Conservation (phyloP, 2,888 invertebrate genomes). For the Spialia ferax region DNA sequence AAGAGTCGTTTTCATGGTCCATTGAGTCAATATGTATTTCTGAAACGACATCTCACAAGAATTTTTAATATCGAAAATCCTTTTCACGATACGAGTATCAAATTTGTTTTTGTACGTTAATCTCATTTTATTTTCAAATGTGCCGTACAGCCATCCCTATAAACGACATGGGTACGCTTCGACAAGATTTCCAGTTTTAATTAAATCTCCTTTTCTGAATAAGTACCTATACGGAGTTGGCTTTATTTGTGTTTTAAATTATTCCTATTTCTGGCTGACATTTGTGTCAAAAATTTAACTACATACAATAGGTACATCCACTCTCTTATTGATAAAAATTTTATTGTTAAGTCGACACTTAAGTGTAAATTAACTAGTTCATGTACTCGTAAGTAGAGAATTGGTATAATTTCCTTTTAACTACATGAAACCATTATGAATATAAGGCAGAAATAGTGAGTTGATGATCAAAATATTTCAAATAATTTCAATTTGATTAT, state of each 20-base stretch:
- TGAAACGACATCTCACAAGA: background rate
- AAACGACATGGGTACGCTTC: background rate
- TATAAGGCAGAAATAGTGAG: too few relatives aligned
- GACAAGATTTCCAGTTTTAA: background rate
- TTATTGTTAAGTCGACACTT: too few relatives aligned
- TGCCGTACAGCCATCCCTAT: background rate
- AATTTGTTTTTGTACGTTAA: background rate
- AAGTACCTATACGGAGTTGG: background rate
- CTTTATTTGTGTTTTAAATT: background rate
- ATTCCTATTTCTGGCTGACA: background rate
- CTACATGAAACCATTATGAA: too few relatives aligned
- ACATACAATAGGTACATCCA: background rate
- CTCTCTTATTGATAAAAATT: too few relatives aligned
- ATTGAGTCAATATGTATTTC: constrained; percentile 9
- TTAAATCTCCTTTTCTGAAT: background rate
- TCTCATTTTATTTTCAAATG: background rate
- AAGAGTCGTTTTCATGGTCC: constrained; percentile 2
- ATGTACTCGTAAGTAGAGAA: too few relatives aligned
- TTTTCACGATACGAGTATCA: background rate
- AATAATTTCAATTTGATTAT: too few relatives aligned
- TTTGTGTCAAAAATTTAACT: background rate
- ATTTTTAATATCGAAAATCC: constrained; percentile 5
- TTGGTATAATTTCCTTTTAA: too few relatives aligned
- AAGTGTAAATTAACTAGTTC: too few relatives aligned
- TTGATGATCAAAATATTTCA: too few relatives aligned